Evolutionary conservation across 2,888 invertebrate genomes (phyloP).

Genomic region (Habroteleia sp.): DNA sequence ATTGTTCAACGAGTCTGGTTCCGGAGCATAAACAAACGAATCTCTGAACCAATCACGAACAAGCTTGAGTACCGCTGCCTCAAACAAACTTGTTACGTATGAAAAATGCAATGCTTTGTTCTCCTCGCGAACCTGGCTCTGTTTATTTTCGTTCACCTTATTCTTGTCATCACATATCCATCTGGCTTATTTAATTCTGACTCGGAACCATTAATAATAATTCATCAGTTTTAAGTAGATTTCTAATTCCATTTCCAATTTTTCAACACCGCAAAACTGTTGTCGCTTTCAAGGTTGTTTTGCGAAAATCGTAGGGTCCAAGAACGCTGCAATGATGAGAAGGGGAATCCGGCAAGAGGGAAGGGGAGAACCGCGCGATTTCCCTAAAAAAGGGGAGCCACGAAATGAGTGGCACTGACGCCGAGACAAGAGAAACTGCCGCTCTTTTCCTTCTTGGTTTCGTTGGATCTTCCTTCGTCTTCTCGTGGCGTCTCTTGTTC

Average conservation of each 20-base stretch:
- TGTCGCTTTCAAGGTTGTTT: too few relatives aligned
- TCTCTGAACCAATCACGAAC: too few relatives aligned
- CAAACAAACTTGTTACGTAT: constrained; percentile 47
- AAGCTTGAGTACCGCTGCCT: constrained; percentile 29
- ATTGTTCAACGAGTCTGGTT: too few relatives aligned
- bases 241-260: too few relatives aligned
- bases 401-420: constrained; percentile 47
- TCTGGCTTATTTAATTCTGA: constrained; percentile 23
- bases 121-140: not conserved
- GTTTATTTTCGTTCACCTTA: constrained; percentile 14
- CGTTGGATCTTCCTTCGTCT: constrained; percentile 12
- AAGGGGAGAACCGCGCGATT: constrained; percentile 12
- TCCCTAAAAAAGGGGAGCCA: constrained; percentile 28
- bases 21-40: too few relatives aligned
- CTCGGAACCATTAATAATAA: constrained; percentile 40
- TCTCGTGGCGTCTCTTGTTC: constrained; percentile 7
- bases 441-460: constrained; percentile 29
- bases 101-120: constrained; percentile 53
- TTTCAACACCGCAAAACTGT: too few relatives aligned
- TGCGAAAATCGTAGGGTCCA: too few relatives aligned
- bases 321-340: too few relatives aligned
- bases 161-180: constrained; percentile 5
- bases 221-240: too few relatives aligned
- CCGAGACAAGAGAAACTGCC: constrained; percentile 7
- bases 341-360: not conserved